phyloP scores from a whole-genome alignment of 2,888 invertebrate genomes.

The Eupithecia abbreviata region DNA sequence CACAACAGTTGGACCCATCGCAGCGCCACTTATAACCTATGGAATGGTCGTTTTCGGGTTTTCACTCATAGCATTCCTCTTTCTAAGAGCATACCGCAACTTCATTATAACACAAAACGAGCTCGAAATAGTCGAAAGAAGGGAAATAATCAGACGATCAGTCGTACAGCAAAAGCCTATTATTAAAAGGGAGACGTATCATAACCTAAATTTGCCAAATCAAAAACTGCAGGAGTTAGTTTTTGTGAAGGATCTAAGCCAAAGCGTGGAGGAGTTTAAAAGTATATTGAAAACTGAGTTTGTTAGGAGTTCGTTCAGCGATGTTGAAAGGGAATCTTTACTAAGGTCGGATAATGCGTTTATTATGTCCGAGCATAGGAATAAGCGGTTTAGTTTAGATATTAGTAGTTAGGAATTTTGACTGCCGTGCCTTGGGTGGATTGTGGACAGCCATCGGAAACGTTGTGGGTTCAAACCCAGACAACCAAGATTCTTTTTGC shows the following conservation, averaged over 20 bases:
- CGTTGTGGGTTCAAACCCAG: background rate
- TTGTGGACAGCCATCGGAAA: background rate
- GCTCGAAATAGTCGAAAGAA: conserved; percentile 89
- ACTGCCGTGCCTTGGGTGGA: background rate
- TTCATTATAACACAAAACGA: conserved; percentile 88
- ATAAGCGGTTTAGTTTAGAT: conserved; percentile 57
- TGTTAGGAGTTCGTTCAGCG: conserved; percentile 63
- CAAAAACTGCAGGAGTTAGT: conserved; percentile 59
- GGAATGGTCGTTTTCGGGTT: conserved; percentile 88
- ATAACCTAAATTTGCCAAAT: conserved; percentile 51
- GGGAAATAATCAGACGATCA: conserved; percentile 88
- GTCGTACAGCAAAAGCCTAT: conserved; percentile 85
- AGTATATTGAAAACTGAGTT: conserved; percentile 62
- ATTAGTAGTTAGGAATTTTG: conserved; percentile 32
- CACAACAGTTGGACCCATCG: conserved; percentile 89
- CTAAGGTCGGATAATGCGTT: conserved; percentile 73
- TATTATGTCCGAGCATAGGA: conserved; percentile 67
- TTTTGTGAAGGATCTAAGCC: conserved; percentile 58
- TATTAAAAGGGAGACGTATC: conserved; percentile 80
- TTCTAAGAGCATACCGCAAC: conserved; percentile 90
- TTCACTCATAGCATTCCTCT: conserved; percentile 85
- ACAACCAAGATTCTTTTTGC: background rate
- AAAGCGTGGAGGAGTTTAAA: conserved; percentile 66
- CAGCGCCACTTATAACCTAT: conserved; percentile 88
- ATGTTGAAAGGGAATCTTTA: conserved; percentile 68